Evolutionary conservation across 2,888 invertebrate genomes (phyloP), one percentile per base, ranked within the genome.

Genomic region (Aspidiotus rigidus): DNA sequence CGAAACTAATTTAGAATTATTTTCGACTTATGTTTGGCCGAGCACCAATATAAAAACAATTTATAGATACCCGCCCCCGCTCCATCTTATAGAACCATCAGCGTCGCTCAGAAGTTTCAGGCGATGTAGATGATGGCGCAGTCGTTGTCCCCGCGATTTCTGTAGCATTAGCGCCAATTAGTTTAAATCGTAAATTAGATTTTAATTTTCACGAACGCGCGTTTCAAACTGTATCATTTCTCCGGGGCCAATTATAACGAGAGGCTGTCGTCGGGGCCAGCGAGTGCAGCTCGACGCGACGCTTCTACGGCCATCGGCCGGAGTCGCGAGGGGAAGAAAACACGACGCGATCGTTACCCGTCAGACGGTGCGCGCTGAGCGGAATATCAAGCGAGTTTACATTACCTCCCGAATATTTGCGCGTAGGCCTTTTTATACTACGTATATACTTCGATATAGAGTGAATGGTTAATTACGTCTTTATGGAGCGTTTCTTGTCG

Each of bases 381-480:
- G 49, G 49, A 11, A 49, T 49, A 49, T 49, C 10, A 49, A 49
- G n/a, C 49, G 49, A 28, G 28, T 28, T 28, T 5, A 28, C 28
- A 28, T 28, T 28, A 28, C 28, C 28, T 28, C 28, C 28, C 28
- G 28, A 28, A 28, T 28, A 28, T 28, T 28, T 5, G 28, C 28
- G 28, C 5, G 28, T 28, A 28, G 28, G 28, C 28, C 28, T 28
- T 28, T 28, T 28, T 28, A 28, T 28, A 28, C 28, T 28, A 28
- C 28, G 28, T 28, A 28, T 28, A 28, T 28, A 28, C 28, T 28
- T 28, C 5, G 28, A 28, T 28, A 28, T 49, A 59, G 42, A 66
- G 57, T 66, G 66, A 66, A 66, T 66, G 66, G 57, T 49, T 66
- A 66, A 66, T 66, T 66, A 66, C 66, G 57, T 66, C 66, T 57